Percentiles rank a stretch among this genome's conserved stretches.
Evolutionary conservation across 2,888 invertebrate genomes (phyloP).

Genomic region (Serrognathus titanus): DNA sequence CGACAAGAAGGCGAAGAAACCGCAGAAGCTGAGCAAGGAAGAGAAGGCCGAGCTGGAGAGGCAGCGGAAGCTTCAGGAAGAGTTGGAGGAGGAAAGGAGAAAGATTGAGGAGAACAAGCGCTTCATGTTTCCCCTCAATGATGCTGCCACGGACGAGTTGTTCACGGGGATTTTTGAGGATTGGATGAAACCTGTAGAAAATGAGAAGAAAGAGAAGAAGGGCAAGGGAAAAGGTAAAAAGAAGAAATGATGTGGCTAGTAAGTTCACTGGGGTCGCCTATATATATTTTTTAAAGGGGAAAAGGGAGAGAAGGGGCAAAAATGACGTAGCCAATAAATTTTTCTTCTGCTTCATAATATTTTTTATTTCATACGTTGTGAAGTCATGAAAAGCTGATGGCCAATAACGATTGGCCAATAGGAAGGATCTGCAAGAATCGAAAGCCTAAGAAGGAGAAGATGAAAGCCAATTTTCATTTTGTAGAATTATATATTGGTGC

Average conservation of each 20-base stretch:
- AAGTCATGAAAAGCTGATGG: too few species aligned
- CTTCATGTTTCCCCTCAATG: conserved; percentile 43
- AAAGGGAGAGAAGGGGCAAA: background rate
- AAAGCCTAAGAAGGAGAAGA: too few species aligned
- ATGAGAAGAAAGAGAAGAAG: conserved; percentile 14
- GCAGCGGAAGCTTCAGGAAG: conserved; percentile 32
- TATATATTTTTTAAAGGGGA: background rate
- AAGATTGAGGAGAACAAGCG: conserved; percentile 37
- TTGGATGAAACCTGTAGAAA: conserved; percentile 31
- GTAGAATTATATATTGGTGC: too few species aligned
- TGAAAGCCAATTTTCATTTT: too few species aligned
- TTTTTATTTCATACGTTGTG: too few species aligned
- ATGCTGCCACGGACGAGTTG: conserved; percentile 41
- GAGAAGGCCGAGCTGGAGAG: conserved; percentile 35
- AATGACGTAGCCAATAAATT: background rate
- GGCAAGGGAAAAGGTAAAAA: conserved; percentile 11
- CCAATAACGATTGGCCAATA: too few species aligned
- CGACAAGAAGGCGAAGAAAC: conserved; percentile 24
- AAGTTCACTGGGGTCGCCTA: background rate
- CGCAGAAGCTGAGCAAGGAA: conserved; percentile 29
- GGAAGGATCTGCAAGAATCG: too few species aligned
- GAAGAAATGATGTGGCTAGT: conserved; percentile 1
- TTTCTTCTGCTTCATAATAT: too few species aligned
- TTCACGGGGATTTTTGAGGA: conserved; percentile 40
- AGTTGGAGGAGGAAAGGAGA: conserved; percentile 30